Base-by-base conservation (phyloP, 2,113 vertebrate genomes). In the Thunnus maccoyii region DNA sequence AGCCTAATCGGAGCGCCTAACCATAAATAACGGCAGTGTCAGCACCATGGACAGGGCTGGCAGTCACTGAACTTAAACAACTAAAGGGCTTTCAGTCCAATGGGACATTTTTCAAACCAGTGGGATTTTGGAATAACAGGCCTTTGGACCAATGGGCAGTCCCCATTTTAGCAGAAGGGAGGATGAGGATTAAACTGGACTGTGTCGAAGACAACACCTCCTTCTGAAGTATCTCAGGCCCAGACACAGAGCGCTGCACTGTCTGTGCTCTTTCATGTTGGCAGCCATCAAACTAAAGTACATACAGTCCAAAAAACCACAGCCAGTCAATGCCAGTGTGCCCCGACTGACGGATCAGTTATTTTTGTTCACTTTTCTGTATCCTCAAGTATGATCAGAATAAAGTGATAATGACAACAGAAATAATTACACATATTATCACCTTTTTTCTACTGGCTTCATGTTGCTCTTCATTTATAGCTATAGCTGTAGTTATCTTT, bases 401-500 rank as follows among this genome's bases (percentile, higher is more conserved):
- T 76, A 16, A 27, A 30, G 25, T 69, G 51, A 52, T 36, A 60
- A 68, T 66, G 47, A 72, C 27, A 52, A 61, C 54, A 58, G 25
- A 76, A 27, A 9, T 10, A 9, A 66, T 25, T 50, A 67, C 20
- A 47, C 32, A 60, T n/a, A 68, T 27, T 5, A 10, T 25, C 15
- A 44, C 20, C 32, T 32, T 46, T 52, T 44, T 27, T 9, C 65
- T 18, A 47, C 5, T 64, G 17, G 6, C 51, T 63, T 51, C 4
- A 44, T 61, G 55, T 25, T 25, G 48, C 5, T 12, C 54, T 46
- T 48, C 12, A 27, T 51, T 36, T 25, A 13, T 17, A 25, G 18
- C 48, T 32, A 22, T 22, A 22, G 22, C 32, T 22, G 22, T n/a
- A 17, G 15, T 13, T 22, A 14, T 73, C 18, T 54, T 14, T 13